Percentiles rank a stretch among this genome's conserved stretches.
Conservation (phyloP, 2,113 vertebrate genomes). For the Eretmochelys imbricata region DNA sequence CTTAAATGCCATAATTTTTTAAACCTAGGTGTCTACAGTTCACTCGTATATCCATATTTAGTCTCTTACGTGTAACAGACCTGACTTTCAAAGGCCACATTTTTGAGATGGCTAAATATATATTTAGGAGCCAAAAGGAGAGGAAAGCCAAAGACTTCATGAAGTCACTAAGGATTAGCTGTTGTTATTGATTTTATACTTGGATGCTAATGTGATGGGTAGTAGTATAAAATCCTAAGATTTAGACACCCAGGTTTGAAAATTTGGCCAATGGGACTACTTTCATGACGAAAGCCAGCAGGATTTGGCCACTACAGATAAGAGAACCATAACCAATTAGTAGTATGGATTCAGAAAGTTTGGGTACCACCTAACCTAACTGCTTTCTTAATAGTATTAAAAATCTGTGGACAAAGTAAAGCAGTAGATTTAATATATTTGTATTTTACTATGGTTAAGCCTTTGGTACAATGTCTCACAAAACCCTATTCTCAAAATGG, state of each 20-base stretch:
- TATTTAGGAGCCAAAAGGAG: not conserved
- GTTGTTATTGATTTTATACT: not conserved
- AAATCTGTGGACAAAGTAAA: not conserved
- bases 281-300: not conserved
- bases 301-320: not conserved
- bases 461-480: not conserved
- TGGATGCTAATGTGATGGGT: not conserved
- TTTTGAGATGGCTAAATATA: not conserved
- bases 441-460: not conserved
- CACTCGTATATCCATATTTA: not conserved
- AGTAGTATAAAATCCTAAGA: not conserved
- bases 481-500: not conserved
- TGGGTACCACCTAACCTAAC: too few species aligned
- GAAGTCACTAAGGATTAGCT: not conserved
- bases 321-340: constrained; percentile 7
- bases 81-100: not conserved
- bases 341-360: not conserved
- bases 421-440: not conserved
- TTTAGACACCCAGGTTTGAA: not conserved
- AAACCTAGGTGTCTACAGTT: not conserved
- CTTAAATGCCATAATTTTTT: not conserved
- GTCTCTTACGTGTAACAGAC: not conserved
- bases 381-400: not conserved
- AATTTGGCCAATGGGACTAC: not conserved
- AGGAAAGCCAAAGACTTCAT: not conserved